These are phyloP conservation scores for Brotogeris chrysoptera DNA, from an alignment of 2,797 vertebrate species.

Conservation along the genomic window DNA sequence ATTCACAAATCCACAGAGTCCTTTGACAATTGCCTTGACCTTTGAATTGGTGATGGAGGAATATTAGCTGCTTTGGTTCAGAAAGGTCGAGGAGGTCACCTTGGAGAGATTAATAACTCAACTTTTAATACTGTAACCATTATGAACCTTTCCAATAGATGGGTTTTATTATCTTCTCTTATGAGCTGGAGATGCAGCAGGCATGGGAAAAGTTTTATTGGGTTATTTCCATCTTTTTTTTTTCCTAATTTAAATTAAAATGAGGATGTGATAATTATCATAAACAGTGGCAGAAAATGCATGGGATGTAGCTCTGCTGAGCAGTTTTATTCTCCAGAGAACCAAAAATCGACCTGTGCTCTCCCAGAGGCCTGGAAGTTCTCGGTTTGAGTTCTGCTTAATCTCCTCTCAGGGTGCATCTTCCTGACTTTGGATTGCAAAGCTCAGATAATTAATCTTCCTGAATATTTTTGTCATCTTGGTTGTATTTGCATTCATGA, in stretches of 20 bases:
- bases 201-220: not conserved
- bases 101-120: not conserved
- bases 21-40: not conserved
- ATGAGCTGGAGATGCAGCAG: not conserved
- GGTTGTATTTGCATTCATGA: not conserved
- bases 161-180: not conserved
- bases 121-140: not conserved
- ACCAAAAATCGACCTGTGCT: not conserved
- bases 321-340: not conserved
- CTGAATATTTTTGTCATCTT: not conserved
- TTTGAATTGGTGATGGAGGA: not conserved
- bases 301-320: rapidly evolving
- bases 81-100: not conserved
- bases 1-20: not conserved
- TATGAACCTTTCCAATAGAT: not conserved
- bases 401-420: not conserved
- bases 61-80: not conserved
- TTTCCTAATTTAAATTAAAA: slow-evolving; percentile 11
- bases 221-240: not conserved
- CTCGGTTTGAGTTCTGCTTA: not conserved
- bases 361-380: not conserved
- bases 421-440: not conserved
- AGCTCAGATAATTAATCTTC: not conserved
- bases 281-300: not conserved
- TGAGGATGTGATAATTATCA: not conserved